phyloP scores from a whole-genome alignment of 92 coral and sea anemone species.

The Palythoa heliodiscus region DNA sequence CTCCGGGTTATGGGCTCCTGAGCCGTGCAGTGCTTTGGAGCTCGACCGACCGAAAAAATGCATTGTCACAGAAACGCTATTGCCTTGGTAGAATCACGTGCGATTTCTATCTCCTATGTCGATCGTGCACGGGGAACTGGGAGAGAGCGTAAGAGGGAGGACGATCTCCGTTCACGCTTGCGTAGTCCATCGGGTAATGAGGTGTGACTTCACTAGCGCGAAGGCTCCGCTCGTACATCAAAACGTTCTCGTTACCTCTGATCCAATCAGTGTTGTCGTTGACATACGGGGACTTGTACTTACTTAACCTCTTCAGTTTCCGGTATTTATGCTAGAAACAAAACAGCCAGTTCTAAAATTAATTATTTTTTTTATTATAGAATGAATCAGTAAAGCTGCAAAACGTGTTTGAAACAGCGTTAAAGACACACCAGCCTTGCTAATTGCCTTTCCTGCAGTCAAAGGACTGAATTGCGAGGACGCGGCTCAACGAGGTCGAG shows the following conservation, averaged over 20 bases:
- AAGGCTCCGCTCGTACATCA: constrained; percentile 36
- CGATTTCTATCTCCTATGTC: background rate
- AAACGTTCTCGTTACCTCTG: constrained; percentile 20
- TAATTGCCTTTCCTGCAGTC: no score
- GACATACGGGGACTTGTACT: background rate
- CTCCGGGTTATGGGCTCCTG: no score
- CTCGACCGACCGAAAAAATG: no score
- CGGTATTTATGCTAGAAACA: constrained; percentile 17
- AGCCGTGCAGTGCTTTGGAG: no score
- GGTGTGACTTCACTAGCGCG: constrained; percentile 31
- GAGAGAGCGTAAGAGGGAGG: constrained; percentile 9
- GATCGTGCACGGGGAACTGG: background rate
- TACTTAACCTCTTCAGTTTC: constrained; percentile 3
- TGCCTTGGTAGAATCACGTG: no score
- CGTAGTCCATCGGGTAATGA: constrained; percentile 25
- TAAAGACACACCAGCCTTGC: background rate
- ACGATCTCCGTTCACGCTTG: background rate
- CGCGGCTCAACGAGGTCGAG: no score
- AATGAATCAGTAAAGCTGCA: background rate
- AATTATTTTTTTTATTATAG: background rate
- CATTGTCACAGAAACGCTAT: no score
- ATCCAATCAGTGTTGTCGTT: constrained; percentile 18
- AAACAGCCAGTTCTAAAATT: background rate
- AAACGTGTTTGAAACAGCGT: background rate
- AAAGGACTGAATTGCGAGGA: no score